phyloP scores from a whole-genome alignment of 2,113 vertebrate genomes.

The Eupsittula cactorum region DNA sequence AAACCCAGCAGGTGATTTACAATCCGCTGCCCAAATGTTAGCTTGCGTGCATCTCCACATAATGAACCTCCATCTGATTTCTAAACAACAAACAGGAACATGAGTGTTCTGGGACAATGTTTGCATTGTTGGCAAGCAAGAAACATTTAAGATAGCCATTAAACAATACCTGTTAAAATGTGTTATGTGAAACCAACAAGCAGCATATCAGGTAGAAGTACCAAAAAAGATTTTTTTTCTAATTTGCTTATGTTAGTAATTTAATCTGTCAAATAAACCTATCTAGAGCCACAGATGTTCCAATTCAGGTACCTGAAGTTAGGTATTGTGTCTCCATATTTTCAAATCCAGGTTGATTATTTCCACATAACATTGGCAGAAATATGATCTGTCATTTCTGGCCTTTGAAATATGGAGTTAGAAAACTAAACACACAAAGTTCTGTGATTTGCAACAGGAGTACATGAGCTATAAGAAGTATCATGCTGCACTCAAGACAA shows the following conservation, averaged over 20 bases:
- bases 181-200: neutral
- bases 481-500: neutral
- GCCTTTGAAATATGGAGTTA: neutral
- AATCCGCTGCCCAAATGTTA: slow-evolving; percentile 92
- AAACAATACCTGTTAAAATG: neutral
- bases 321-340: neutral
- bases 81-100: slow-evolving; percentile 77
- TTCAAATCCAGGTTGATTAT: neutral
- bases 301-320: neutral
- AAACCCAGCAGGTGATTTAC: slow-evolving; percentile 95
- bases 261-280: neutral
- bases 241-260: neutral
- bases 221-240: neutral
- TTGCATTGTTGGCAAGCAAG: neutral
- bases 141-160: neutral
- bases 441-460: neutral
- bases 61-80: slow-evolving; percentile 76
- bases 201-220: neutral
- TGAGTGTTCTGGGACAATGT: slow-evolving; percentile 41
- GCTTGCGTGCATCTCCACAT: slow-evolving; percentile 84
- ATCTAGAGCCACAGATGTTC: neutral
- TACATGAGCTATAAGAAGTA: neutral
- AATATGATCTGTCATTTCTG: neutral
- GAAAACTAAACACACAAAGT: neutral
- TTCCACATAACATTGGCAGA: neutral